Evolutionary conservation across 2,113 vertebrate species (phyloP), one percentile per base, ranked within the genome.

Genomic region (Zosterops pallidus): DNA sequence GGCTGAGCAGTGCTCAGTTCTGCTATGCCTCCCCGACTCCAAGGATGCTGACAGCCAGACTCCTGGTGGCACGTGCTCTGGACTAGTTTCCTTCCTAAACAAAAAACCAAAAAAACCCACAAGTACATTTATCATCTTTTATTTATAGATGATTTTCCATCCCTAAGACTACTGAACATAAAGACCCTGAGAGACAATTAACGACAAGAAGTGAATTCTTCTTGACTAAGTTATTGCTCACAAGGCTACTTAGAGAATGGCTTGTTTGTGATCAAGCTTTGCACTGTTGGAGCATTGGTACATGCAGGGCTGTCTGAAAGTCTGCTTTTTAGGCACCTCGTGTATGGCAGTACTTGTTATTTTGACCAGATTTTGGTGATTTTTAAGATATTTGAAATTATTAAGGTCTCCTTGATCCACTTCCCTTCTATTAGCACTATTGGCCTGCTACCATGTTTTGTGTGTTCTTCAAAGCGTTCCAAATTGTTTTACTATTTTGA

Each of bases 261-360:
- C 22, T 60, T 49, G 47, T 60, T 35, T 67, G 63, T 39, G 62
- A 76, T 57, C 49, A 35, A 63, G 71, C 31, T 60, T 49, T 52
- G 42, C n/a, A 33, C 31, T 28, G 14, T 9, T 68, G n/a, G 8
- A 72, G 14, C 3, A 3, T 0, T 49, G 31, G 47, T 53, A 56
- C 5, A 4, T 0, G 0, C 2, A 50, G 68, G 15, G 14, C n/a
- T 12, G 11, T 16, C 41, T 42, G 7, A 35, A 16, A 59, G n/a
- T 17, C 35, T 52, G 39, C 63, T 83, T 83, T 69, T 89, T 23
- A 65, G 15, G 20, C 16, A 44, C 33, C 67, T 63, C 13, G 31
- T 6, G 5, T 52, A 29, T 5, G 23, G 23, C 4, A 4, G 18
- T 33, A 64, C 25, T 44, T 47, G 16, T 50, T 56, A 44, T 44